phyloP scores from a whole-genome alignment of 2,888 invertebrate genomes.

The Disparrhopalites patrizii region DNA sequence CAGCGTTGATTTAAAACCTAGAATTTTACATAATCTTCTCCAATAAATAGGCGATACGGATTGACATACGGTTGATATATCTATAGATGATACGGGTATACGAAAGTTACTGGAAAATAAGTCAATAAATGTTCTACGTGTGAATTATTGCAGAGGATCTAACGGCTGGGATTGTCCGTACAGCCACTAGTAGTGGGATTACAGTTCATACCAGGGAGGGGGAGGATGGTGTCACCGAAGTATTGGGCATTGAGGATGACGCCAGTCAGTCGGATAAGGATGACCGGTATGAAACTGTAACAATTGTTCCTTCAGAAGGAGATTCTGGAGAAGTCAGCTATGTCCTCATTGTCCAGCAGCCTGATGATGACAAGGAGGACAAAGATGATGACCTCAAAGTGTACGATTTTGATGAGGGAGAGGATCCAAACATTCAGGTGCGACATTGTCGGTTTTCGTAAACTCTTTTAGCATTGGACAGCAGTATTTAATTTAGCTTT shows the following conservation, averaged over 20 bases:
- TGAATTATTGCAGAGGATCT: slow-evolving; percentile 11
- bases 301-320: slow-evolving; percentile 74
- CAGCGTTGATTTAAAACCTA: not conserved
- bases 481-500: no score
- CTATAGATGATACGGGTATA: no score
- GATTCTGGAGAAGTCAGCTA: slow-evolving; percentile 78
- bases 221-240: slow-evolving; percentile 38
- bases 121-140: no score
- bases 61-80: no score
- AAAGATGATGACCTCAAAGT: slow-evolving; percentile 62
- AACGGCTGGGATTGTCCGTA: slow-evolving; percentile 16
- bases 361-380: slow-evolving; percentile 57
- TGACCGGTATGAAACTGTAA: slow-evolving; percentile 55
- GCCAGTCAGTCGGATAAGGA: slow-evolving; percentile 21
- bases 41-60: no score
- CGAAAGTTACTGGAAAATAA: no score
- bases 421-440: slow-evolving; percentile 56
- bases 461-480: no score
- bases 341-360: slow-evolving; percentile 77
- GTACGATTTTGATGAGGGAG: slow-evolving; percentile 70
- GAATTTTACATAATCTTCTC: no score
- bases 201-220: slow-evolving; percentile 35
- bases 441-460: not conserved
- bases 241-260: slow-evolving; percentile 38
- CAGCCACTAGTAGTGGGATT: slow-evolving; percentile 21